phyloP scores from a whole-genome alignment of 1,140 invertebrate species.

The Spodoptera litura region DNA sequence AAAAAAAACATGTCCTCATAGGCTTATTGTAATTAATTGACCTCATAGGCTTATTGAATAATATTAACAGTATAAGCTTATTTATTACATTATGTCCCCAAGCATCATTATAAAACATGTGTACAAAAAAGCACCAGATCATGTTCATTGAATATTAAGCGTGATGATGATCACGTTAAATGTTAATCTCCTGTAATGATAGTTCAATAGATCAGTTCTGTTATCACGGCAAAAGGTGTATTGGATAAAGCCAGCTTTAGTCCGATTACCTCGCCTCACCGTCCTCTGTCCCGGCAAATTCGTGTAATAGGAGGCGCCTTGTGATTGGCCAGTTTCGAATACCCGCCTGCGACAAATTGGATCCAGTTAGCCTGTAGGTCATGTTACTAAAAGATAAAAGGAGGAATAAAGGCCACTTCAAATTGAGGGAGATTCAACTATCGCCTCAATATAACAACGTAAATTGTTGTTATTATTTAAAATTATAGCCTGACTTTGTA shows the following conservation, averaged over 20 bases:
- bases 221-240: slow-evolving; percentile 72
- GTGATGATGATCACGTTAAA: slow-evolving; percentile 5
- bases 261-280: slow-evolving; percentile 68
- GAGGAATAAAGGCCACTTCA: slow-evolving; percentile 45
- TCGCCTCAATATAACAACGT: slow-evolving; percentile 28
- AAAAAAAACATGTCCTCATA: too few species aligned
- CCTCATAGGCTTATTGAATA: background rate
- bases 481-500: slow-evolving; percentile 15
- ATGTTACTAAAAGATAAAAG: slow-evolving; percentile 57
- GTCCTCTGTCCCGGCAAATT: slow-evolving; percentile 62
- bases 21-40: too few species aligned
- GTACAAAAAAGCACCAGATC: slow-evolving; percentile 8
- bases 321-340: slow-evolving; percentile 77
- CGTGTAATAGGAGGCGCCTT: slow-evolving; percentile 64
- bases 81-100: background rate
- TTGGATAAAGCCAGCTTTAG: slow-evolving; percentile 68
- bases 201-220: slow-evolving; percentile 62
- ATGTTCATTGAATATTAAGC: slow-evolving; percentile 38
- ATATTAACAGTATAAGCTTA: background rate
- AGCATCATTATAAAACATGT: background rate
- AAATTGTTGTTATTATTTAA: slow-evolving; percentile 40
- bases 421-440: slow-evolving; percentile 40
- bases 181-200: slow-evolving; percentile 44
- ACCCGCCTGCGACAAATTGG: slow-evolving; percentile 73
- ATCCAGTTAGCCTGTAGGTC: slow-evolving; percentile 68